Percentiles rank a stretch among this genome's conserved stretches.
These are phyloP conservation scores for Thalpophila matura DNA, from an alignment of 2,888 invertebrate species.

Conservation along the genomic window DNA sequence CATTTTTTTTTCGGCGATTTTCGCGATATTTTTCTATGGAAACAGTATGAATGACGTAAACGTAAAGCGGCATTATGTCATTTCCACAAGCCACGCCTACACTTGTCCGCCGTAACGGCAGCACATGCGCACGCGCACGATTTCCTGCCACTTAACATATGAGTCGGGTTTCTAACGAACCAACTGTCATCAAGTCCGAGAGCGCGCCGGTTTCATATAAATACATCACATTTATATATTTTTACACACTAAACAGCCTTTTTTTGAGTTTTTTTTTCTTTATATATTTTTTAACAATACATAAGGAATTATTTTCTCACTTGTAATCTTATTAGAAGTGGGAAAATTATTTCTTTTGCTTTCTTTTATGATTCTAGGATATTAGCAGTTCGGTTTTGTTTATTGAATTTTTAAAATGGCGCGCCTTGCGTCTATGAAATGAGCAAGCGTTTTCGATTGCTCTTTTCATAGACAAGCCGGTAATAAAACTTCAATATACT, in stretches of 20 bases:
- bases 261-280: constrained; percentile 79
- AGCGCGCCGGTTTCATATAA: constrained; percentile 81
- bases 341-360: constrained; percentile 56
- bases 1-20: too few relatives aligned
- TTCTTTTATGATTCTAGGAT: constrained; percentile 29
- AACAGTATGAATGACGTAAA: too few relatives aligned
- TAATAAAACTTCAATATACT: too few relatives aligned
- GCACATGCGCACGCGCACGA: constrained; percentile 40
- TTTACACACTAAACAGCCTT: constrained; percentile 82
- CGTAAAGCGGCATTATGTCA: too few relatives aligned
- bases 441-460: too few relatives aligned
- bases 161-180: constrained; percentile 84
- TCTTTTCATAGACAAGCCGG: too few relatives aligned
- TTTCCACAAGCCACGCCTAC: too few relatives aligned
- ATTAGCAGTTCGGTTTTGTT: constrained; percentile 52
- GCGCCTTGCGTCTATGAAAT: too few relatives aligned
- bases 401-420: not conserved
- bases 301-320: constrained; percentile 55
- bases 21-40: too few relatives aligned
- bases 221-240: constrained; percentile 84
- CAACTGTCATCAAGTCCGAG: constrained; percentile 62
- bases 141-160: constrained; percentile 71
- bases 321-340: constrained; percentile 44
- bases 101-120: constrained; percentile 10
- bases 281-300: constrained; percentile 67